phyloP scores from a whole-genome alignment of 2,113 vertebrate genomes.

The Poeciliopsis retropinna region DNA sequence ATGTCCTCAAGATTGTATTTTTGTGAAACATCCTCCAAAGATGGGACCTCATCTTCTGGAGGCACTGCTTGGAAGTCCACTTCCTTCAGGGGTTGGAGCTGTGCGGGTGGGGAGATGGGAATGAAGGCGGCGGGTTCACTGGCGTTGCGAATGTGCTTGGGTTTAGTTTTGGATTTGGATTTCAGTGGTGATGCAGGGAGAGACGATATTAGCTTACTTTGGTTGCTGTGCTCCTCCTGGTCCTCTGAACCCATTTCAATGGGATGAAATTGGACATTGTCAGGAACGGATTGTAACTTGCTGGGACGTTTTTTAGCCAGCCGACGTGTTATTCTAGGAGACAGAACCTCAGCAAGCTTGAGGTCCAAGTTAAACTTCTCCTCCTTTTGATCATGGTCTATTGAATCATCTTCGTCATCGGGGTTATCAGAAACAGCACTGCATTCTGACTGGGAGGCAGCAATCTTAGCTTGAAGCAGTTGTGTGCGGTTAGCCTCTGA shows the following conservation, averaged over 20 bases:
- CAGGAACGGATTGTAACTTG: slow-evolving; percentile 76
- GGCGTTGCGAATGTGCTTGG: slow-evolving; percentile 88
- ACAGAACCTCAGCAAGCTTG: slow-evolving; percentile 83
- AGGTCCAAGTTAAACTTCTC: slow-evolving; percentile 83
- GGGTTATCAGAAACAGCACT: slow-evolving; percentile 53
- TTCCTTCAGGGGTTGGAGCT: slow-evolving; percentile 63
- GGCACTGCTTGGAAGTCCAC: slow-evolving; percentile 52
- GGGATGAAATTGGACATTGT: slow-evolving; percentile 62
- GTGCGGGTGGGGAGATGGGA: slow-evolving; percentile 83
- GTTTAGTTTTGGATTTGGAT: slow-evolving; percentile 63
- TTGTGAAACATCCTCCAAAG: slow-evolving; percentile 89
- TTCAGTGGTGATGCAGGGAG: slow-evolving; percentile 39
- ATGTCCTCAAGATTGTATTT: slow-evolving; percentile 83
- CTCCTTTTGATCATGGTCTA: slow-evolving; percentile 45
- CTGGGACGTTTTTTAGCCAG: slow-evolving; percentile 88
- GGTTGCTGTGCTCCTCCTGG: slow-evolving; percentile 32
- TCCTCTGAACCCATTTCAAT: slow-evolving; percentile 44
- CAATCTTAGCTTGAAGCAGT: slow-evolving; percentile 48
- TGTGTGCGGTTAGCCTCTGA: slow-evolving; percentile 60
- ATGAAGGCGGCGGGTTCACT: slow-evolving; percentile 89
- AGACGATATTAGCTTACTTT: slow-evolving; percentile 37
- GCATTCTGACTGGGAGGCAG: slow-evolving; percentile 78
- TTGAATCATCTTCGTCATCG: slow-evolving; percentile 51
- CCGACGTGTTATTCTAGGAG: slow-evolving; percentile 83
- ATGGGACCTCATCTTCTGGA: slow-evolving; percentile 77